phyloP scores from a whole-genome alignment of 2,113 vertebrate genomes.

The Blennius ocellaris region DNA sequence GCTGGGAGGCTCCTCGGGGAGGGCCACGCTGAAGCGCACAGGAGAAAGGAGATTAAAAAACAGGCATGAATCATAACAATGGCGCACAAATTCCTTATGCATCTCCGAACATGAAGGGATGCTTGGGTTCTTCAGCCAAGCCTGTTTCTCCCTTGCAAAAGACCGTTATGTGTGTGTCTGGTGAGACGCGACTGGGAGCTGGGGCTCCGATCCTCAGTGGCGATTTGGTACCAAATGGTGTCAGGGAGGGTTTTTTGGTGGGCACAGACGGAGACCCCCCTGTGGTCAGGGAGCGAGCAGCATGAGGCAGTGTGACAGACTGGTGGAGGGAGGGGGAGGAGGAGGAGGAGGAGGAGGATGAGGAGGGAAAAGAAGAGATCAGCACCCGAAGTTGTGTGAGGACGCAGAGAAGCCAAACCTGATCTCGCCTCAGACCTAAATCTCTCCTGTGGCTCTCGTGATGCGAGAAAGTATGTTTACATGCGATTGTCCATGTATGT shows the following conservation, averaged over 20 bases:
- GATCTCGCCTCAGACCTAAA: conserved; percentile 36
- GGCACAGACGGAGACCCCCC: conserved; percentile 40
- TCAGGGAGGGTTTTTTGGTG: conserved; percentile 17
- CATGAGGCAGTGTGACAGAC: conserved; percentile 30
- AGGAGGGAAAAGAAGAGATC: not conserved
- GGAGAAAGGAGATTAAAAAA: not conserved
- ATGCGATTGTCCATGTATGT: conserved; percentile 15
- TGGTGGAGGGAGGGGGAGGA: conserved; percentile 9
- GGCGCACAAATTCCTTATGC: not conserved
- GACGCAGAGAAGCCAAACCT: conserved; percentile 19
- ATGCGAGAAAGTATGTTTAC: conserved; percentile 22
- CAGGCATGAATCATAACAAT: not conserved
- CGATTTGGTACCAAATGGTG: conserved; percentile 45
- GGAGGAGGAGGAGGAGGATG: not conserved
- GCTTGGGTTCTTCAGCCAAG: not conserved
- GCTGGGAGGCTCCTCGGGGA: conserved; percentile 95
- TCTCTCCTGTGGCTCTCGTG: conserved; percentile 21
- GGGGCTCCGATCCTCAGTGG: conserved; percentile 25
- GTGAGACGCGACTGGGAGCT: conserved; percentile 12
- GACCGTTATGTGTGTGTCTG: not conserved
- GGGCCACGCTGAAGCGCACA: conserved; percentile 84
- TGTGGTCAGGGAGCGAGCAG: conserved; percentile 37
- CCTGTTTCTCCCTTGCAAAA: conserved; percentile 13
- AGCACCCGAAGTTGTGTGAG: conserved; percentile 24
- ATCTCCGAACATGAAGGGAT: not conserved